A percentile compares a stretch with the other conserved stretches of the same genome.
Evolutionary conservation across 1,140 invertebrate species (phyloP).

Genomic region (Vollenhovia emeryi): DNA sequence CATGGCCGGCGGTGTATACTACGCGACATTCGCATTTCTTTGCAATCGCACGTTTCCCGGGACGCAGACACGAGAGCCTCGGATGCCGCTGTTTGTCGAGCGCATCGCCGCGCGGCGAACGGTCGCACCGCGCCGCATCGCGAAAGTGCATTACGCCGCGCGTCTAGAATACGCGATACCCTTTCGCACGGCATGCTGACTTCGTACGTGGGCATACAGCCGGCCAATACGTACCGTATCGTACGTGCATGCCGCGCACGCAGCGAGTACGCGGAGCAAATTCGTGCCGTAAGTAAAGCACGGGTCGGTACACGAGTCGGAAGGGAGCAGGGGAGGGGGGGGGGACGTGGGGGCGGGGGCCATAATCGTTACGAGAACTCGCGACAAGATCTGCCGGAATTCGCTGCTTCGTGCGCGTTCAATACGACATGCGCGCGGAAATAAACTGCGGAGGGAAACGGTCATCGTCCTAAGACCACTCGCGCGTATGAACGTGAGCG

Average conservation of each 20-base stretch:
- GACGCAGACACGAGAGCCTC: neutral
- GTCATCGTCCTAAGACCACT: neutral
- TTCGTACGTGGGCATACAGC: conserved; percentile 18
- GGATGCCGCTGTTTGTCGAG: conserved; percentile 29
- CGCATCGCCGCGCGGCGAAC: conserved; percentile 20
- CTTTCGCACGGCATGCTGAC: neutral
- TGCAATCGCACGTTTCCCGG: conserved; percentile 36
- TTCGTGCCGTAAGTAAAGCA: conserved; percentile 46
- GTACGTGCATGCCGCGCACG: conserved; percentile 11
- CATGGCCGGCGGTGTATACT: neutral
- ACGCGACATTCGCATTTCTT: conserved; percentile 29
- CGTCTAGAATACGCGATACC: conserved; percentile 48
- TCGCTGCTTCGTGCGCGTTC: conserved; percentile 1
- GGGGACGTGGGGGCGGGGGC: neutral
- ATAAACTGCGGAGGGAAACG: conserved; percentile 16
- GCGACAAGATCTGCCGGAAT: conserved; percentile 36
- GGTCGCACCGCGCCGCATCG: conserved; percentile 35
- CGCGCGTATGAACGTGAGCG: neutral
- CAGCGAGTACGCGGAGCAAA: conserved; percentile 22
- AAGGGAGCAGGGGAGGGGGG: no score
- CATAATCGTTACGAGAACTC: conserved; percentile 42
- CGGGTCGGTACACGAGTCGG: conserved; percentile 9
- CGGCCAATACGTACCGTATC: conserved; percentile 13
- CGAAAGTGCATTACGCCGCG: conserved; percentile 50
- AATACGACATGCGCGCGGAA: conserved; percentile 8